Base-by-base conservation (phyloP, 2,888 invertebrate genomes). In the Odontomyia ornata region DNA sequence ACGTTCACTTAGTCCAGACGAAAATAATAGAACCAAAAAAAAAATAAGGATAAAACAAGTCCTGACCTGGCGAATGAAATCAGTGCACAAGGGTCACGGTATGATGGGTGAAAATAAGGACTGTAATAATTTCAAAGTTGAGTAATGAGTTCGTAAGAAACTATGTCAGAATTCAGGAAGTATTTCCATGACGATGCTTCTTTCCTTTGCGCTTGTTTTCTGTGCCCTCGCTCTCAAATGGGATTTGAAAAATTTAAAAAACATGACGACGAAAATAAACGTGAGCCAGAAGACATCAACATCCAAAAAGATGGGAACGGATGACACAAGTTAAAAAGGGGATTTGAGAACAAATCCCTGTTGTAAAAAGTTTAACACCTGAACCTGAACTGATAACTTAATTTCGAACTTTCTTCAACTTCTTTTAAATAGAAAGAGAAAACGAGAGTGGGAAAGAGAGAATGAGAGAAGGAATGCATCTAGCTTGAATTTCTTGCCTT, bases 71-170 rank as follows among this genome's bases (percentile, higher is more conserved):
- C 13, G 52, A 18, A 52, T 18, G 15, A 52, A 15, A 9, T 36
- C 36, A 3, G 7, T 13, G 13, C 52, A 18, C 2, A 52, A 52
- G 13, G 18, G 18, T 52, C 52, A 52, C 7, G 36, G 15, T 18
- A 52, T 9, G 5, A 18, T 52, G 52, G 15, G 52, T 15, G n/a
- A 4, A 4, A 52, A 18, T 9, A 52, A 52, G 52, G 52, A 18
- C 52, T 52, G 52, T 15, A 52, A 52, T 52, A 52, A 52, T 18
- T 52, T 15, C 52, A 52, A 52, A 52, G 52, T 52, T 52, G 52
- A 52, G 62, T 62, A 62, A 62, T 62, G 62, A 62, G 62, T 62
- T 62, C 15, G 23, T 27, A 27, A 27, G 62, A 27, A 62, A 62
- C 27, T 62, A 62, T 62, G 62, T 62, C 11, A 15, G 18, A 36